Evolutionary conservation across 1,140 invertebrate species (phyloP), one percentile per base, ranked within the genome.

Genomic region (Anoplophora glabripennis): DNA sequence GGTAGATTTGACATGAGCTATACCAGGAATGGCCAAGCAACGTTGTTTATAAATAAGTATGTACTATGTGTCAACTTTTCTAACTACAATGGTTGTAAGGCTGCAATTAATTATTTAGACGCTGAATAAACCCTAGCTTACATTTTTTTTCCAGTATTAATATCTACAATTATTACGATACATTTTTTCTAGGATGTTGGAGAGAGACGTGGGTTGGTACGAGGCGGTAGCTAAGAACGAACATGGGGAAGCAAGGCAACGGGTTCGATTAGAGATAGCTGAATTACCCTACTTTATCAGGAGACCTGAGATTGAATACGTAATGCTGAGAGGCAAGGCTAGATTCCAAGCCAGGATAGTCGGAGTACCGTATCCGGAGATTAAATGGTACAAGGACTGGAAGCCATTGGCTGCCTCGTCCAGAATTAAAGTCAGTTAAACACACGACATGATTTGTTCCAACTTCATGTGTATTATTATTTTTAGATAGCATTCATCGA

Each of bases 301-400:
- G 63, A 82, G 94, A 41, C 89, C 89, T 0, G 87, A 93, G 51
- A 93, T 98, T 73, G 84, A 84, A 1, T 84, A 87, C 33, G 84
- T 92, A 7, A 86, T 92, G 80, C 72, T 86, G 3, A 78, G 92
- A 41, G 85, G 86, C 53, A 84, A 81, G 45, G 89, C 86, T 4
- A 81, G 85, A 45, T 79, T 99, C 33, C 88, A 90, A 71, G 96
- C 94, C 40, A 82, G 89, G 47, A 86, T 98, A 40, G 87, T 86
- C 21, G 96, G 95, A 9, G 86, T 93, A 53, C 96, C 96, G 0
- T 88, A 89, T 68, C 96, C 96, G 0, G 92, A 94, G 62, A 85
- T 99, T n/a, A 95, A 93, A 73, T 98, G 93, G 92, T 96, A 90
- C 78, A 98, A 96, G 77, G 94, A 98, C 74, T 97, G 94, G 93